Evolutionary conservation across 2,888 invertebrate genomes (phyloP).

Genomic region (Archips xylosteana): DNA sequence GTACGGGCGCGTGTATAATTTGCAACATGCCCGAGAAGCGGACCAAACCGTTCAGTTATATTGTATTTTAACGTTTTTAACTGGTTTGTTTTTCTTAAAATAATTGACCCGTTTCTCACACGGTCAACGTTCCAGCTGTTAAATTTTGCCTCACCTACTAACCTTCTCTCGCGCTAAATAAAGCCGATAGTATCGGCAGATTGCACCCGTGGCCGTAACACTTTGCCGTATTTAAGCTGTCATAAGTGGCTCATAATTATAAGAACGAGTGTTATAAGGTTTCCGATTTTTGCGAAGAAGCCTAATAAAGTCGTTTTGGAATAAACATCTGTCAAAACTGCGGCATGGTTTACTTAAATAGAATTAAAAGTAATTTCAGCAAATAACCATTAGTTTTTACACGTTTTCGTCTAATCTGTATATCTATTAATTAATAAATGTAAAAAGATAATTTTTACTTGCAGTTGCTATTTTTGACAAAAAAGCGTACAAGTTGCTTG

Average conservation of each 20-base stretch:
- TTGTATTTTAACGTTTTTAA: background rate
- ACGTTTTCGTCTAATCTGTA: too few relatives aligned
- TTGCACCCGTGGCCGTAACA: conserved; percentile 26
- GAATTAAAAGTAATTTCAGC: background rate
- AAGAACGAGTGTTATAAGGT: conserved; percentile 19
- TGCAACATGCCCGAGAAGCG: background rate
- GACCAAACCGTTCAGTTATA: background rate
- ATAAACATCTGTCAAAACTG: background rate
- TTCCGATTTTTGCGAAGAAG: conserved; percentile 34
- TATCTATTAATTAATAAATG: too few relatives aligned
- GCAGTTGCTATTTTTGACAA: too few relatives aligned
- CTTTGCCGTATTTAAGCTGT: conserved; percentile 36
- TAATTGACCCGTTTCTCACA: conserved; percentile 30
- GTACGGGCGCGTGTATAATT: background rate
- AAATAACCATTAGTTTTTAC: too few relatives aligned
- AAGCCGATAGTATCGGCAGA: conserved; percentile 31
- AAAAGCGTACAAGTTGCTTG: too few relatives aligned
- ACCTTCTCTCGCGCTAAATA: conserved; percentile 37
- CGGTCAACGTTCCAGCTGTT: conserved; percentile 22
- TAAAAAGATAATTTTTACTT: too few relatives aligned
- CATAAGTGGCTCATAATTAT: conserved; percentile 35
- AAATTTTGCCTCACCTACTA: conserved; percentile 38
- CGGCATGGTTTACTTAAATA: background rate
- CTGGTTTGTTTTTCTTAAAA: conserved; percentile 21
- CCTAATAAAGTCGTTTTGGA: conserved; percentile 29